Evolutionary conservation across 2,113 vertebrate species (phyloP).

Genomic region (Polyodon spathula): DNA sequence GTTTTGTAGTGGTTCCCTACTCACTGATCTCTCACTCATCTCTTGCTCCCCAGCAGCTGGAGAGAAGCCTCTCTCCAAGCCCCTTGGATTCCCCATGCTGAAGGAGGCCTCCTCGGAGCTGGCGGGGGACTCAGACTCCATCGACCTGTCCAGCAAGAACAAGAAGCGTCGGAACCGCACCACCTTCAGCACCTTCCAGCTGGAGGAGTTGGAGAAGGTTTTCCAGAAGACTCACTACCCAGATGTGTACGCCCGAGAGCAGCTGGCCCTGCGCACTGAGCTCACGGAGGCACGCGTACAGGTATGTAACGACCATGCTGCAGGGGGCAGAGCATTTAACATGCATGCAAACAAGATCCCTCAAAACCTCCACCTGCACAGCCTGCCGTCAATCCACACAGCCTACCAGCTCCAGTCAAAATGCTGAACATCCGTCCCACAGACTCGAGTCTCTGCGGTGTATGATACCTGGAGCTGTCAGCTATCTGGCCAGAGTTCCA

Average conservation of each 20-base stretch:
- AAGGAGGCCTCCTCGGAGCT: conserved; percentile 37
- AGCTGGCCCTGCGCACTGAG: conserved; percentile 79
- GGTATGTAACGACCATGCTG: conserved; percentile 42
- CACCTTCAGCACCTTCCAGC: conserved; percentile 86
- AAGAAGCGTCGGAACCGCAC: conserved; percentile 88
- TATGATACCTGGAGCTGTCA: too few relatives aligned
- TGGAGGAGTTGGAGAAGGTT: conserved; percentile 89
- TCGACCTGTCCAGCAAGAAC: conserved; percentile 67
- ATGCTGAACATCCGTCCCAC: too few relatives aligned
- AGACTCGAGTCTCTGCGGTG: too few relatives aligned
- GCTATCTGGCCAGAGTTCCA: too few relatives aligned
- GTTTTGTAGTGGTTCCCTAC: too few relatives aligned
- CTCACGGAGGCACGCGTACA: conserved; percentile 86
- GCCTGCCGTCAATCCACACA: too few relatives aligned
- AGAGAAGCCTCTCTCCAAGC: conserved; percentile 62
- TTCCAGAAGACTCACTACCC: conserved; percentile 92
- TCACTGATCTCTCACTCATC: conserved; percentile 10
- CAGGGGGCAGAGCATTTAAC: too few relatives aligned
- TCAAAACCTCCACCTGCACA: too few relatives aligned
- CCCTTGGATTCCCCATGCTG: conserved; percentile 54
- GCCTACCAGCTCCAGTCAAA: too few relatives aligned
- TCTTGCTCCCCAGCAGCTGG: conserved; percentile 39
- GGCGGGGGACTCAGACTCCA: conserved; percentile 54
- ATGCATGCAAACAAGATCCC: too few relatives aligned
- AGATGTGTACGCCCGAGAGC: conserved; percentile 80